Base-by-base conservation (phyloP, 2,113 vertebrate species). In the Phalacrocorax carbo region DNA sequence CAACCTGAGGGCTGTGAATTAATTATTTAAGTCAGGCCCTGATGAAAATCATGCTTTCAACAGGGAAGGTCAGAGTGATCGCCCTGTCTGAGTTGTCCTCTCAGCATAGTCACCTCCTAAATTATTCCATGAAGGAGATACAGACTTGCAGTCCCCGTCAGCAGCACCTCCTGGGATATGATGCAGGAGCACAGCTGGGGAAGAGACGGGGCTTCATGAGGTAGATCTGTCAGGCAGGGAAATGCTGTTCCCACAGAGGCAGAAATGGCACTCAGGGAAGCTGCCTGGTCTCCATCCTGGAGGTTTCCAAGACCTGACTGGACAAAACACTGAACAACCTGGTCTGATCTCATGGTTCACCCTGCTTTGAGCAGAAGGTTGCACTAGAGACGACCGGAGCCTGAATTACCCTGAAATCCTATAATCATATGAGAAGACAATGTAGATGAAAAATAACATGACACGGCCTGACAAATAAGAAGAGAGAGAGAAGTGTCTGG, bases 41-140 rank as follows among this genome's bases (percentile, higher is more conserved):
- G 73, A 90, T 84, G 84, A 96, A 96, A 96, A 82, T 90, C 77
- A 46, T 84, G n/a, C 83, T 79, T 38, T 91, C 52, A 52, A 20
- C 4, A 7, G 44, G 49, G 54, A 72, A 88, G 13, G 69, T 44
- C 26, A 14, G 48, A 87, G 23, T 69, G 61, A 71, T 89, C 79
- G 93, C 36, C 54, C 52, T 87, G 26, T 48, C 81, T 62, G 49
- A 87, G 36, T 34, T 87, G 15, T 19, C 49, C 17, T 81, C 38
- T 71, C 60, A 57, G 34, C 21, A 46, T 29, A 48, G 12, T 69
- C 49, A 87, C 51, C 40, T 89, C 61, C 49, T 82, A 69, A 82
- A 9, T 85, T 61, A 65, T 49, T 32, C 62, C 62, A 19, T 36
- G 38, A 85, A 84, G 42, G 36, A 72, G 19, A 36, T 30, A 54